These are phyloP conservation scores for Lasius platythorax DNA, from an alignment of 2,888 invertebrate genomes.

Conservation along the genomic window DNA sequence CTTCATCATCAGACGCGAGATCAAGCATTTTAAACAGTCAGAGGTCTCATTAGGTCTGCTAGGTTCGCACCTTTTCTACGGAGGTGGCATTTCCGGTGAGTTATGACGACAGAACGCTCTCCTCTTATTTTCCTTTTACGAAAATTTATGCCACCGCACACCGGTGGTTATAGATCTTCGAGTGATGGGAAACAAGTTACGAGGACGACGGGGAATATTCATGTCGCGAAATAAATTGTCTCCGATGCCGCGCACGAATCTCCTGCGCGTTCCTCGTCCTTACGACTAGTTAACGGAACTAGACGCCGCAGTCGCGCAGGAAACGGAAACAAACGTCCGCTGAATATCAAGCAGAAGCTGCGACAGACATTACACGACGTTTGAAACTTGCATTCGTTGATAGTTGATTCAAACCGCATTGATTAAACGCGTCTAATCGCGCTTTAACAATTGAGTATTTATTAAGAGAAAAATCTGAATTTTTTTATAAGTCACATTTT, in stretches of 20 bases:
- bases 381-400: not conserved
- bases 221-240: conserved; percentile 78
- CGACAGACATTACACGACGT: not conserved
- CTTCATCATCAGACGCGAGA: conserved; percentile 43
- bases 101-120: conserved; percentile 60
- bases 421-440: not conserved
- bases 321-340: conserved; percentile 60
- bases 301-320: conserved; percentile 50
- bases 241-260: conserved; percentile 44
- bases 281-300: conserved; percentile 43
- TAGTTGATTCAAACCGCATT: conserved; percentile 21
- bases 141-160: conserved; percentile 72
- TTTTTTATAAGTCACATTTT: not conserved
- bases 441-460: not conserved
- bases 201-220: conserved; percentile 77
- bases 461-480: not conserved
- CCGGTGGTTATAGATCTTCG: conserved; percentile 62
- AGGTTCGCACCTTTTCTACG: conserved; percentile 76
- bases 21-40: conserved; percentile 76
- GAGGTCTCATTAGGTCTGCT: conserved; percentile 75
- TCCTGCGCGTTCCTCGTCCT: conserved; percentile 12
- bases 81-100: conserved; percentile 72
- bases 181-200: conserved; percentile 79
- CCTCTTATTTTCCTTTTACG: conserved; percentile 33
- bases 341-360: conserved; percentile 66